Base-by-base conservation (phyloP, 2,113 vertebrate species). In the Nycticryphes semicollaris region DNA sequence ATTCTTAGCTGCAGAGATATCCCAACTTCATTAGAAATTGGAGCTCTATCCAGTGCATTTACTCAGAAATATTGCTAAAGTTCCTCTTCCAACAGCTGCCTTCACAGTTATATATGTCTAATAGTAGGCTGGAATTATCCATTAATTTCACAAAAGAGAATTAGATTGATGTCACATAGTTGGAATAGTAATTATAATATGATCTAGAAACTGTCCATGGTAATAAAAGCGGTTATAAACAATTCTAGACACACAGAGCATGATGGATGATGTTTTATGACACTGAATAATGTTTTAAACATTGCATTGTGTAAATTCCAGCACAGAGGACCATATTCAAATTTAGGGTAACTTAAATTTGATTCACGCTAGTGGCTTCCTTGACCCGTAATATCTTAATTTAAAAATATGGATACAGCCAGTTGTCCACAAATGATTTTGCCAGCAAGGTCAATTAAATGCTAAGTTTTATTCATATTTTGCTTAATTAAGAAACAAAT, bases 191-290 rank as follows among this genome's bases (percentile, higher is more conserved):
- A 94, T 97, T 91, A 86, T 48, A 70, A 39, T 45, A 90, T 39
- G 57, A 95, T 76, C 39, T 82, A 79, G 74, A 91, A 97, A 94
- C 14, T 48, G 47, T 87, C 93, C 87, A 37, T 2, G 5, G 62
- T 74, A 88, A 94, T 97, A 91, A 92, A 96, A 96, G 51, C 28
- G 35, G 43, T 85, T 90, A 81, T 79, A 94, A 96, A 82, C 89
- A 84, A 80, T 69, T 85, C 75, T 50, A 91, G 67, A 87, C 62
- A 41, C 84, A 89, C 69, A 81, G 41, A 93, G 35, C 37, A 75
- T 79, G 82, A 95, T 68, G 62, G 62, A 96, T 95, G 69, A 91
- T 70, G 94, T 84, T 39, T 91, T 93, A 86, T 50, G 79, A 83
- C 74, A 88, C 16, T 84, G 31, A 94, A 87, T 66, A 94, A 75